Evolutionary conservation across 2,797 vertebrate genomes (phyloP).

Genomic region (Gorsachius magnificus): DNA sequence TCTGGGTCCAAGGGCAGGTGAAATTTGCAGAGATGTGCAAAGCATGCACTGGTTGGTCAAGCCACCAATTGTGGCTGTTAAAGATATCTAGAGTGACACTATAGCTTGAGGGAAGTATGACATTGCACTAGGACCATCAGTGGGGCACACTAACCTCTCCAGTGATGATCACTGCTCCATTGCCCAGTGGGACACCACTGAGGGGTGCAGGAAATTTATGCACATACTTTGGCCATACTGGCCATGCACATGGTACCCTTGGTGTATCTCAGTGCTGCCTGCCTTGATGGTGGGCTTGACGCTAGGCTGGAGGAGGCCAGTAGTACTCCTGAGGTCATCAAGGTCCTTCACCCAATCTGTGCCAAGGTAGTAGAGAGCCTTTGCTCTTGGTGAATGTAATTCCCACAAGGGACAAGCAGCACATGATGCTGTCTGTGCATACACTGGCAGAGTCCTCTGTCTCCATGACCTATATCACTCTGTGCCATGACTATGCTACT

Average conservation of each 20-base stretch:
- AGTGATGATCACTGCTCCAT: not conserved
- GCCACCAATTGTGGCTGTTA: not conserved
- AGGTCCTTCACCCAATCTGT: not conserved
- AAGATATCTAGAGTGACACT: not conserved
- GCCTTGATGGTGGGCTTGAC: not conserved
- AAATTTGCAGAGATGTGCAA: not conserved
- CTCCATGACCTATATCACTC: not conserved
- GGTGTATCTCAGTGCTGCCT: not conserved
- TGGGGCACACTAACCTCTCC: not conserved
- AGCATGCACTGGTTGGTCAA: not conserved
- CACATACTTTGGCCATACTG: not conserved
- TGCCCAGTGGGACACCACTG: not conserved
- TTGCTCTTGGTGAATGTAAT: not conserved
- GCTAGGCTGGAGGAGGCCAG: not conserved
- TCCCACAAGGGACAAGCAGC: not conserved
- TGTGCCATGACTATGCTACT: not conserved
- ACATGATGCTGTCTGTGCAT: accelerated
- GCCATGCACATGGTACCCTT: accelerated
- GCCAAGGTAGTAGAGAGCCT: not conserved
- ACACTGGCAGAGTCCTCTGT: not conserved
- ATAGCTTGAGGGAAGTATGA: not conserved
- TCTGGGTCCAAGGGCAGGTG: not conserved
- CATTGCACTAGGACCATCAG: not conserved
- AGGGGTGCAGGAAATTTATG: not conserved
- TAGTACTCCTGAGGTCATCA: not conserved